A percentile compares a stretch with the other conserved stretches of the same genome.
Conservation (phyloP, 2,797 vertebrate genomes). For the Takifugu ocellatus region DNA sequence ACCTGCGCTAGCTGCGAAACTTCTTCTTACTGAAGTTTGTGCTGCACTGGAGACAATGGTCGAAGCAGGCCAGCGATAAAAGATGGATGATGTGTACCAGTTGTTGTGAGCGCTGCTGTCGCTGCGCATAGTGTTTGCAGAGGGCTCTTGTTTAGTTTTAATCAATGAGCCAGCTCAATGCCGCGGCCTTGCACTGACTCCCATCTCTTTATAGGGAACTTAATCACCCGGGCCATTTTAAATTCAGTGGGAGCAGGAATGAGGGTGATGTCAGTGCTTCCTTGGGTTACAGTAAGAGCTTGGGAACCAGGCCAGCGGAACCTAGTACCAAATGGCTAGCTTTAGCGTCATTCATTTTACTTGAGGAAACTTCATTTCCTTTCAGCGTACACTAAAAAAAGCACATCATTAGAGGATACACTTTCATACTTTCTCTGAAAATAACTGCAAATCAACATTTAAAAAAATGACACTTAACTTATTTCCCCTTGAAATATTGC, state of each 20-base stretch:
- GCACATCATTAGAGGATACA: slow-evolving; percentile 50
- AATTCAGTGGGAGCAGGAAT: slow-evolving; percentile 53
- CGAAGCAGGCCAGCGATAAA: slow-evolving; percentile 46
- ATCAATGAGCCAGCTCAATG: slow-evolving; percentile 70
- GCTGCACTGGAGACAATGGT: slow-evolving; percentile 44
- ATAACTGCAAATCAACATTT: slow-evolving; percentile 48
- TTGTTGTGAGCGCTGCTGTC: slow-evolving; percentile 32
- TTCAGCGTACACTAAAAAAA: slow-evolving; percentile 53
- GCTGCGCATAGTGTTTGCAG: slow-evolving; percentile 24
- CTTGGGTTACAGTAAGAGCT: slow-evolving; percentile 69
- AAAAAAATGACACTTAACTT: slow-evolving; percentile 36
- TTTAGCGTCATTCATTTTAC: slow-evolving; percentile 50
- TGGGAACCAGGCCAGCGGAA: slow-evolving; percentile 56
- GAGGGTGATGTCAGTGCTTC: slow-evolving; percentile 67
- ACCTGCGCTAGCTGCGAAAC: neutral
- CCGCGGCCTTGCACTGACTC: slow-evolving; percentile 58
- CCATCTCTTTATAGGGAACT: slow-evolving; percentile 63
- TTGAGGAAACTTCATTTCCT: slow-evolving; percentile 56
- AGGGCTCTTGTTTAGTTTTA: slow-evolving; percentile 63
- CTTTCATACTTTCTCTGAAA: slow-evolving; percentile 30
- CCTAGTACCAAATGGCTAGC: slow-evolving; percentile 53
- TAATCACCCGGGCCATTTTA: slow-evolving; percentile 70
- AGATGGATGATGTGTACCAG: slow-evolving; percentile 42
- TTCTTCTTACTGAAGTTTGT: slow-evolving; percentile 13
- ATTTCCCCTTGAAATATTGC: slow-evolving; percentile 31